Conservation (phyloP, 1,140 invertebrate species). For the Hylaeus anthracinus region DNA sequence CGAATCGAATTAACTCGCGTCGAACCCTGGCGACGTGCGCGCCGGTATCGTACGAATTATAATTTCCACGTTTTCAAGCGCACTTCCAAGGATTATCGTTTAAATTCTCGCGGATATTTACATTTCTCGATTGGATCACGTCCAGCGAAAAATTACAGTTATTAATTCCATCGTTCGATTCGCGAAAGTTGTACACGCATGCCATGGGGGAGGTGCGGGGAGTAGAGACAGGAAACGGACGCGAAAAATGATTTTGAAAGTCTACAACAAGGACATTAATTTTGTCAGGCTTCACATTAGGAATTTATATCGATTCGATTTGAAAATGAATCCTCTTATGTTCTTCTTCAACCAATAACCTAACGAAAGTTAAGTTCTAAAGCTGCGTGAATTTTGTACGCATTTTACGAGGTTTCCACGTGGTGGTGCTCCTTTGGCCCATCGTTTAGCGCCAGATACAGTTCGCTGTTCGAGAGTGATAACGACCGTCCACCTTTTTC, state of each 20-base stretch:
- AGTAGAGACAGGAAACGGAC: neutral
- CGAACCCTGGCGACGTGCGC: neutral
- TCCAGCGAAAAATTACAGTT: conserved; percentile 2
- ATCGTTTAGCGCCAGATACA: conserved; percentile 15
- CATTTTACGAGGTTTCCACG: neutral
- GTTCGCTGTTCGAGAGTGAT: conserved; percentile 30
- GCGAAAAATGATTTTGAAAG: conserved; percentile 15
- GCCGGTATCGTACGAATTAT: conserved; percentile 5
- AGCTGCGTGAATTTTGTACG: neutral
- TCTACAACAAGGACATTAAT: no score
- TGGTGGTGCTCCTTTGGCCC: conserved; percentile 3
- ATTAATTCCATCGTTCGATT: conserved; percentile 14
- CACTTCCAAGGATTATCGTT: neutral
- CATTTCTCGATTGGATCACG: neutral
- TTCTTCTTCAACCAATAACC: neutral
- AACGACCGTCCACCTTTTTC: conserved; percentile 12
- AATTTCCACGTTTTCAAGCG: neutral
- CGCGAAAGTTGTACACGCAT: neutral
- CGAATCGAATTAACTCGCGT: conserved; percentile 13
- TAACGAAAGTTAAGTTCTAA: conserved; percentile 8
- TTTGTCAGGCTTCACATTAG: no score
- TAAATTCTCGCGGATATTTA: neutral
- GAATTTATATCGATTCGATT: neutral
- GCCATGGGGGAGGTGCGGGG: neutral
- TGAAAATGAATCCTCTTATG: conserved; percentile 23